Base-by-base conservation (phyloP, 1,140 invertebrate genomes). In the Leptopilina boulardi region DNA sequence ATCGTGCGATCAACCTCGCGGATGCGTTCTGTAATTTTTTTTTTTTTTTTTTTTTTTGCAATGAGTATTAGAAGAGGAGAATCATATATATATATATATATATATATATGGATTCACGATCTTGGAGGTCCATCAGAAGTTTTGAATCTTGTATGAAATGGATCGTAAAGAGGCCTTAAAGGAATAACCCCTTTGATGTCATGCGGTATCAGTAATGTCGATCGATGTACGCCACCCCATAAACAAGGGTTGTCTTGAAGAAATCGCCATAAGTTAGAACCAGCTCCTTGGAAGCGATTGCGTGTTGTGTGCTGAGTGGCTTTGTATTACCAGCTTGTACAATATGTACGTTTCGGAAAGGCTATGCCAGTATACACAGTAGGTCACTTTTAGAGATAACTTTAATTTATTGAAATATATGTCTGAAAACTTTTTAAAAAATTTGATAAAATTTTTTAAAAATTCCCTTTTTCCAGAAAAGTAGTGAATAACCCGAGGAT, bases 231-330 rank as follows among this genome's bases (percentile, higher is more conserved):
- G 82, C 83, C 81, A 85, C 83, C 86, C 83, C 83, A 86, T 86
- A 85, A 86, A 86, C 79, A 81, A 84, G 78, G 88, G 87, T 88
- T 87, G 87, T 85, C 85, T 84, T 82, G 89, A 90, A 91, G 89
- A 90, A 90, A 89, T 89, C 82, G 86, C 83, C 85, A 90, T 91
- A 89, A 91, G 88, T 91, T 91, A 90, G 87, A 86, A 82, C 74
- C 76, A 82, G 79, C 81, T 74, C 85, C 85, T 86, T 87, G 87
- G 85, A 84, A 85, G 85, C 82, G 87, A 89, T 91, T 86, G 89
- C 90, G 89, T 89, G 89, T 89, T 85, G 70, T 85, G 70, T 80
- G 85, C 74, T 80, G 26, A 30, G 59, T 66, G 26, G 59, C 26
- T 66, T n/a, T 66, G 59, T 66, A 66, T 66, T 66, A 30, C 59